phyloP scores from a whole-genome alignment of 2,113 vertebrate genomes.

The Marmota flaviventris region DNA sequence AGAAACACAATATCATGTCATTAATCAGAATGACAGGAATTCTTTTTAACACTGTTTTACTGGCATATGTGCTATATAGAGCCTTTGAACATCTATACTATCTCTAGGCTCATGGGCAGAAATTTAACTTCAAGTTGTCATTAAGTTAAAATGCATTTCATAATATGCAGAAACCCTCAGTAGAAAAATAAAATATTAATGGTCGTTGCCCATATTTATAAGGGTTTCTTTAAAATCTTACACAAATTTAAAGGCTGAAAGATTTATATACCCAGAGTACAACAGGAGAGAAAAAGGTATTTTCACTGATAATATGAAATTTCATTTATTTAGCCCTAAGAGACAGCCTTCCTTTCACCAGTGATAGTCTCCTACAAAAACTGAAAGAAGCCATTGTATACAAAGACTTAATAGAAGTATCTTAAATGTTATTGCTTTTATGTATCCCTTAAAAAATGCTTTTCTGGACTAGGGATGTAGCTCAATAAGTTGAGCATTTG shows the following conservation, averaged over 20 bases:
- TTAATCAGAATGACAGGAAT: slow-evolving; percentile 18
- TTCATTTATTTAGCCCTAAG: background rate
- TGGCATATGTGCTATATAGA: background rate
- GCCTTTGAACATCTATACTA: background rate
- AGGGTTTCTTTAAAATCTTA: slow-evolving; percentile 11
- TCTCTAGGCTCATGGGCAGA: background rate
- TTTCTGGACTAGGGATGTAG: background rate
- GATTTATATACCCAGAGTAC: background rate
- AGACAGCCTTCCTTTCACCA: background rate
- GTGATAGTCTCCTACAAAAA: background rate
- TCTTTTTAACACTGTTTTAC: background rate
- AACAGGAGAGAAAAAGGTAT: slow-evolving; percentile 9
- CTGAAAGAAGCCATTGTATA: slow-evolving; percentile 12
- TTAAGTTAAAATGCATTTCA: background rate
- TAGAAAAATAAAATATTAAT: slow-evolving; percentile 40
- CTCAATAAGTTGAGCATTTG: background rate
- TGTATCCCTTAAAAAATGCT: background rate
- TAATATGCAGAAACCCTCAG: background rate
- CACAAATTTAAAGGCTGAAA: slow-evolving; percentile 9
- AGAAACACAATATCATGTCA: background rate
- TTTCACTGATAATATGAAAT: slow-evolving; percentile 18
- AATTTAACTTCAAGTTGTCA: background rate
- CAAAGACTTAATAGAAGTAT: background rate
- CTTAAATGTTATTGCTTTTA: slow-evolving; percentile 49
- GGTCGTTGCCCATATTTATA: background rate